These are phyloP conservation scores for Saguinus imperator DNA, from an alignment of 2,113 vertebrate genomes.

Conservation along the genomic window DNA sequence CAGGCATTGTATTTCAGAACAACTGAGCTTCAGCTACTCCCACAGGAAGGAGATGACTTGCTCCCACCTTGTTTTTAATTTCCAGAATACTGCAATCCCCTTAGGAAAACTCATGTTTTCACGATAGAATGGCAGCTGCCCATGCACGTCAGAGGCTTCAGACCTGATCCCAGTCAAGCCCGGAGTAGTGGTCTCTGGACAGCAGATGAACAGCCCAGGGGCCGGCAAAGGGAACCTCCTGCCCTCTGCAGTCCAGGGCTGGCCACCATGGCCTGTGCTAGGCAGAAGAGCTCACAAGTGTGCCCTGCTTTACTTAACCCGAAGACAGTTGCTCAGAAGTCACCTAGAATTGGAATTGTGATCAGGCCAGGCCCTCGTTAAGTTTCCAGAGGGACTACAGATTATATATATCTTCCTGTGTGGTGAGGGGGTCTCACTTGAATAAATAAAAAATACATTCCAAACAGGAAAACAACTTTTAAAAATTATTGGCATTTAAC, in stretches of 20 bases:
- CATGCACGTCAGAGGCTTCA: neutral
- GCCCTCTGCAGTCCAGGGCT: neutral
- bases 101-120: slow-evolving; percentile 21
- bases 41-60: slow-evolving; percentile 18
- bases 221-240: neutral
- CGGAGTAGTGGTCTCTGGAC: neutral
- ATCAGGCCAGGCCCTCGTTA: neutral
- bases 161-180: neutral
- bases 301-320: neutral
- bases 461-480: neutral
- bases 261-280: rapidly evolving
- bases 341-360: neutral
- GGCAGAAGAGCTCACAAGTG: neutral
- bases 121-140: neutral
- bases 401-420: neutral
- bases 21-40: neutral
- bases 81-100: neutral
- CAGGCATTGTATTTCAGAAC: neutral
- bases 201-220: neutral
- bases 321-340: neutral
- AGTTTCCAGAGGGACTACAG: neutral
- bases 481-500: neutral
- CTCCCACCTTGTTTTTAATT: slow-evolving; percentile 42
- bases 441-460: neutral
- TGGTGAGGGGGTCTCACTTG: neutral